Base-by-base conservation (phyloP, 1,140 invertebrate species). In the Listronotus bonariensis region DNA sequence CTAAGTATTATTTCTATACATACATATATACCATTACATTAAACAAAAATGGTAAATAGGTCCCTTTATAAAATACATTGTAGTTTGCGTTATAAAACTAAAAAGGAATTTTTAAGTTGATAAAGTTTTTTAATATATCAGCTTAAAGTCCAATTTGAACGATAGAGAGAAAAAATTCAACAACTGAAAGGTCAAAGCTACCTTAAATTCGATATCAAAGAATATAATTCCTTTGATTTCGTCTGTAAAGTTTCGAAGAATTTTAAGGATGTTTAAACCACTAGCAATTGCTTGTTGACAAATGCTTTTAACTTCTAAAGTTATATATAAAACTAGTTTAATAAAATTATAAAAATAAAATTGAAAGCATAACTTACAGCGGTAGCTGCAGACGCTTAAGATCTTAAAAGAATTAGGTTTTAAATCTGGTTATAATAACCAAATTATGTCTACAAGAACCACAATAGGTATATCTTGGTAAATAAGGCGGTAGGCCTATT, bases 161-260 rank as follows among this genome's bases (percentile, higher is more conserved):
- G 34, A 53, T 53, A 18, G 9, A 53, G n/a, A 32, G n/a, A 10
- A 5, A 53, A n/a, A 32, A 53, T 53, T 32, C 31, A 32, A 53
- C 51, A 14, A 36, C 36, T 53, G 51, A 53, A 38, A 53, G 34
- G 31, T 32, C 32, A 53, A 53, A 53, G 51, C 51, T 53, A 32
- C 51, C 12, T 53, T 14, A 38, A 53, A 53, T 14, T 36, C 34
- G 51, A 51, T 51, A 26, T 20, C 48, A 53, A 53, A 40, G 51
- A 38, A 36, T 53, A 53, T 53, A 36, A 32, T 4, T 12, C 17
- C 34, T 53, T 14, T 53, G 51, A 53, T 53, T 53, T 32, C 51
- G 10, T 26, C 36, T 7, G 31, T 15, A 15, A 17, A 26, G 14
- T 38, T 38, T n/a, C 20, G 20, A 40, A 32, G 51, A 36, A 15